Percentiles rank a stretch among this genome's conserved stretches.
These are phyloP conservation scores for Geodia barretti DNA, from an alignment of 37 sponge, comb jelly and placozoan species.

Conservation along the genomic window DNA sequence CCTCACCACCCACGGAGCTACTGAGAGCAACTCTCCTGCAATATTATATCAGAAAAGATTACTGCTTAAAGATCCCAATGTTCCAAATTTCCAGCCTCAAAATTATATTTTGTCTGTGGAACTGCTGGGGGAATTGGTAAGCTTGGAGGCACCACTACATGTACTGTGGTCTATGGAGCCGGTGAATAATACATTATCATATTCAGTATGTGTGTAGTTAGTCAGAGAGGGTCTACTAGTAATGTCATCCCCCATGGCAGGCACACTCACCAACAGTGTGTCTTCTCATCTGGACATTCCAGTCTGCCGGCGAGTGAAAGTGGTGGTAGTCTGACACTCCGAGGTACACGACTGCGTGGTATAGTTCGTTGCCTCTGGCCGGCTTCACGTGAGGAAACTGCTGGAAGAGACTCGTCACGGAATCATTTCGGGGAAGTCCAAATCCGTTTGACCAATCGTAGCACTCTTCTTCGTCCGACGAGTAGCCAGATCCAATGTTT, in stretches of 20 bases:
- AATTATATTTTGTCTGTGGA: too few relatives aligned
- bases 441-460: not conserved
- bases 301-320: conserved; percentile 92
- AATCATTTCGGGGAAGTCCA: not conserved
- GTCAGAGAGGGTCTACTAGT: too few relatives aligned
- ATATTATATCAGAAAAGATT: not conserved
- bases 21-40: conserved; percentile 89
- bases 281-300: conserved; percentile 61
- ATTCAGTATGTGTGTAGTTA: too few relatives aligned
- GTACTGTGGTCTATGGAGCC: too few relatives aligned
- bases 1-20: conserved; percentile 85
- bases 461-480: not conserved
- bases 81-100: too few relatives aligned
- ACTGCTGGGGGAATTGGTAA: too few relatives aligned
- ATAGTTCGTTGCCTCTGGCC: conserved; percentile 32
- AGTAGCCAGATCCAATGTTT: too few relatives aligned
- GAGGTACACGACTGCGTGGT: conserved; percentile 87
- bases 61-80: too few relatives aligned
- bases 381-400: not conserved
- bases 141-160: too few relatives aligned
- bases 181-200: too few relatives aligned
- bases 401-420: not conserved
- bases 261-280: conserved; percentile 92
- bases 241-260: too few relatives aligned
- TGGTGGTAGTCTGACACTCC: conserved; percentile 96